Evolutionary conservation across 1,140 invertebrate genomes (phyloP), one percentile per base, ranked within the genome.

Genomic region (Papilio glaucus): DNA sequence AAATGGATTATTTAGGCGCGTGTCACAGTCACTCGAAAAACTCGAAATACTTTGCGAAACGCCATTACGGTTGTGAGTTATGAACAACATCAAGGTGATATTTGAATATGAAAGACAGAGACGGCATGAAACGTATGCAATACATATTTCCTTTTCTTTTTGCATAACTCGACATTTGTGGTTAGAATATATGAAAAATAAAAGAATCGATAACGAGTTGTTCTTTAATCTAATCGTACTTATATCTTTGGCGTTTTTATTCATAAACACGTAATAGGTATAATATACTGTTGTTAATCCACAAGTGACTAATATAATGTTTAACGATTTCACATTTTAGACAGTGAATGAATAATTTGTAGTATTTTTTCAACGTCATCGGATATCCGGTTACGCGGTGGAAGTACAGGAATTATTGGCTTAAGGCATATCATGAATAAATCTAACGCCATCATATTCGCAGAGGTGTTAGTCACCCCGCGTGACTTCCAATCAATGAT

Each of bases 1-100:
- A 68, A 80, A 72, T 74, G 62, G 74, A 63, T 77, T 72, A 76
- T 76, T 74, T 67, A 73, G 53, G 71, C 45, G 37, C 53, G 33
- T 65, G 65, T 57, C 15, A 26, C 39, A 33, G 71, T 53, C 29
- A 65, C 38, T 21, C 21, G 37, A 42, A 37, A n/a, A n/a, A n/a
- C n/a, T n/a, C n/a, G n/a, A n/a, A n/a, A n/a, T n/a, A 41, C 63
- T 45, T 26, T 26, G 21, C 45, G 21, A 68, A 12, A n/a, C 24
- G 63, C 63, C 39, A 13, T 45, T 68, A 33, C 41, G 18, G 5
- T 42, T 68, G 38, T 45, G 13, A 68, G 21, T 42, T n/a, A 21
- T 41, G 13, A n/a, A n/a, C n/a, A n/a, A 21, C 18, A 42, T 42
- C 41, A 68, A 68, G 63, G 63, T 42, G 39, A 68, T 42, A 42